Evolutionary conservation across 2,797 vertebrate genomes (phyloP).

Genomic region (Sorex maritimensis): DNA sequence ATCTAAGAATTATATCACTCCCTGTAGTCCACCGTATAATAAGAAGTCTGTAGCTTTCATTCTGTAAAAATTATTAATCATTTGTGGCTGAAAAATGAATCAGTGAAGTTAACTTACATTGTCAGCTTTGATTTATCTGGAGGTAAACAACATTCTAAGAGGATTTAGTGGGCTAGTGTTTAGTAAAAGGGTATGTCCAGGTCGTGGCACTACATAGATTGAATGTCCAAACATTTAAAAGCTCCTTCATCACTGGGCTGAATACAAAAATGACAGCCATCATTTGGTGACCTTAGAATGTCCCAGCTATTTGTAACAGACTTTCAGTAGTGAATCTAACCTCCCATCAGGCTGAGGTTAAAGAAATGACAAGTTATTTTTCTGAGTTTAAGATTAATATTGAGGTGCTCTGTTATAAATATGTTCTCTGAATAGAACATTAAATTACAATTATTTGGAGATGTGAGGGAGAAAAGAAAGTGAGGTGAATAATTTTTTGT

Average conservation of each 20-base stretch:
- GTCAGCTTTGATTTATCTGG: constrained; percentile 92
- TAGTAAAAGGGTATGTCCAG: constrained; percentile 91
- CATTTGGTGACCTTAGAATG: constrained; percentile 91
- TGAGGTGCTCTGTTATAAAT: constrained; percentile 89
- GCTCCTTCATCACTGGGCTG: constrained; percentile 90
- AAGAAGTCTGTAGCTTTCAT: constrained; percentile 90
- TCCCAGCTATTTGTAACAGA: constrained; percentile 90
- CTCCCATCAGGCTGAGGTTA: constrained; percentile 89
- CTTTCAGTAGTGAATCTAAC: constrained; percentile 89
- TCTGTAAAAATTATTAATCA: constrained; percentile 91
- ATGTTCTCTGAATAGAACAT: constrained; percentile 83
- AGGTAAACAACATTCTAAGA: constrained; percentile 93
- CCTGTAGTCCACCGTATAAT: constrained; percentile 85
- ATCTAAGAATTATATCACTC: constrained; percentile 89
- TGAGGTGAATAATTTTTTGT: constrained; percentile 41
- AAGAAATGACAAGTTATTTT: constrained; percentile 91
- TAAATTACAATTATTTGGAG: constrained; percentile 83
- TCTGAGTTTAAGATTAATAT: constrained; percentile 90
- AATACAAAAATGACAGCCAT: constrained; percentile 91
- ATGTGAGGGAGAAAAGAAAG: constrained; percentile 30
- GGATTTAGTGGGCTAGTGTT: constrained; percentile 91
- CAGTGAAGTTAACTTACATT: constrained; percentile 91
- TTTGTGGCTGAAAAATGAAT: constrained; percentile 91
- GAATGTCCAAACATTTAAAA: constrained; percentile 92
- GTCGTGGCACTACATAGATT: constrained; percentile 90